Base-by-base conservation (phyloP, 1,140 invertebrate species). In the Drosophila kepulauana region DNA sequence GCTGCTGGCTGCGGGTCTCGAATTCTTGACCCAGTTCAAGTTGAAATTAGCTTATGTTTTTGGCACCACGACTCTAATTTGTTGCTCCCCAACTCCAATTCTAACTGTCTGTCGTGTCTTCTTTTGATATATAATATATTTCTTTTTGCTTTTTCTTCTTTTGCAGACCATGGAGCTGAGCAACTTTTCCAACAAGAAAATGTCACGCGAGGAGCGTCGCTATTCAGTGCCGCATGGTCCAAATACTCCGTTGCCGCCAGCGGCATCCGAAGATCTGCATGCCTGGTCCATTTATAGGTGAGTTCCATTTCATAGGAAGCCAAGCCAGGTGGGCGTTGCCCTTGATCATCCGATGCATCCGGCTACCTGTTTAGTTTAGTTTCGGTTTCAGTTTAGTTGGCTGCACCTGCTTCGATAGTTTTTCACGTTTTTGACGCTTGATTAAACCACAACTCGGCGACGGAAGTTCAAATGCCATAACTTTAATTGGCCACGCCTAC, bases 261-360 rank as follows among this genome's bases (percentile, higher is more conserved):
- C 95, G 95, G 93, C 93, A 91, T 97, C 96, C 28, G 97, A 98
- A 91, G 97, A 99, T 93, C 94, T 98, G 59, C 98, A 99, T 93
- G 98, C 98, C 52, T 99, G 98, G 98, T 98, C 97, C 58, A 98
- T 99, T 90, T 99, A 98, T 93, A 96, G 96, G 96, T 97, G 93
- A 92, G 75, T 79, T 13, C 35, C 65, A 43, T 25, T 25, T 0
- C 3, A 25, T 25, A 25, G 20, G 20, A 25, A 25, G 20, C 20
- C 20, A 45, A 25, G 45, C 16, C 5, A 33, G 51, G 43, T 62
- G 30, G 62, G 74, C 48, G 59, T 52, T 5, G 54, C 57, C 68
- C 80, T 63, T 74, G 69, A 51, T 56, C 33, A 56, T 38, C 11
- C 11, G 52, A 5, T 67, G 69, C 61, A 75, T 75, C 67, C 73